Evolutionary conservation across 2,113 vertebrate species (phyloP), one percentile per base, ranked within the genome.

Genomic region (Calyptommatus sinebrachiatus): DNA sequence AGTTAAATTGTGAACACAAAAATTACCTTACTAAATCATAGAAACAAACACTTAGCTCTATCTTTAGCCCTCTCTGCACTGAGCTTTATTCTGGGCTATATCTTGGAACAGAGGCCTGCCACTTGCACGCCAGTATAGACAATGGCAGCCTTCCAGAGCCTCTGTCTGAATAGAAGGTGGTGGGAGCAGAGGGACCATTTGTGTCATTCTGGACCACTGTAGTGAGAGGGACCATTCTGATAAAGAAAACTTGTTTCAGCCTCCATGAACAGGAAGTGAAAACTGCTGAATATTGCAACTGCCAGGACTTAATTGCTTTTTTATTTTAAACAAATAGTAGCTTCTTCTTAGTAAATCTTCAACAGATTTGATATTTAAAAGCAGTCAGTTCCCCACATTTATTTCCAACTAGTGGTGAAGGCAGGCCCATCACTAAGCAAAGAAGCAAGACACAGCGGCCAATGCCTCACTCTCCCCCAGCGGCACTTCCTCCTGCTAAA

Each of bases 181-280:
- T 6, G 95, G 91, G 66, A 41, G 96, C 89, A 22, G 96, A 92
- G 0, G 95, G 95, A 63, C 97, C 97, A 91, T 99, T 99, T 0
- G 96, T 90, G 83, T 99, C 98, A 0, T 99, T 99, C 93, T 98
- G 97, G 76, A 99, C 97, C 90, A 99, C 98, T 93, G 99, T 99
- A 81, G 98, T 99, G 85, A 99, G 95, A 1, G 98, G 97, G 68
- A 94, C 91, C 31, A 94, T 88, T 95, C 95, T n/a, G 96, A 95
- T 88, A 97, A 83, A 63, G 97, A 96, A 79, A 98, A 96, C 41
- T 94, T 89, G 8, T 94, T 95, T 95, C 95, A 6, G 94, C 70
- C 97, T 99, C 88, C 1, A 83, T 12, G 77, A 84, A 90, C 26
- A 83, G 76, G 82, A 3, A 85, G 82, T 0, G 69, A 75, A 83